Base-by-base conservation (phyloP, 2,113 vertebrate genomes). In the Tretioscincus oriximinensis region DNA sequence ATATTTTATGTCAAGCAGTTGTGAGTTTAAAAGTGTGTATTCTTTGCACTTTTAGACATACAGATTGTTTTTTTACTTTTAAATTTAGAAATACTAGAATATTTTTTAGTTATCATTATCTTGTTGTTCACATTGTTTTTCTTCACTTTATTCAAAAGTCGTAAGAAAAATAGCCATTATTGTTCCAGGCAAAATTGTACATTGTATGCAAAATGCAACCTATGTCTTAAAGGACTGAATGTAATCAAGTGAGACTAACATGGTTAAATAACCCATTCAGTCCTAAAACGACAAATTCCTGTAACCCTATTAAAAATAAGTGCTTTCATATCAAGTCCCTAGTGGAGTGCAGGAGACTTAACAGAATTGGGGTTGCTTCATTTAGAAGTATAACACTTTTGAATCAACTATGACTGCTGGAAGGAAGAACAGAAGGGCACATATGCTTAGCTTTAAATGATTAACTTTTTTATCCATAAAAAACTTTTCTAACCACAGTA, bases 371-470 rank as follows among this genome's bases (percentile, higher is more conserved):
- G 74, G 78, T 90, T 83, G 85, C 87, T 90, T 29, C 65, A 0
- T 86, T 83, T 81, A 86, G 82, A 90, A 92, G 92, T 2, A 1
- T 90, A 92, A 90, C 88, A 21, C 69, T 51, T 93, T 93, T 92
- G 91, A 88, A 81, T 90, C 92, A 80, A 92, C 87, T 67, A 74
- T 94, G 94, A 95, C 94, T 92, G 95, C 95, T 96, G 95, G 95
- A 96, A 96, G 94, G 88, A 94, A 94, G 95, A 95, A 95, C 91
- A 89, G 89, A 92, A 94, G 92, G 94, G 95, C 95, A 95, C 92
- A 94, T 93, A 94, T 95, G 95, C 95, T 92, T 95, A 95, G 94
- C 95, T 95, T 93, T 93, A 92, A 81, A 85, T 95, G 91, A 95
- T 95, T 95, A 96, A 96, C 95, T 95, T 93, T 88, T 89, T 88